Conservation (phyloP, 2,888 invertebrate genomes). For the Acleris laterana region DNA sequence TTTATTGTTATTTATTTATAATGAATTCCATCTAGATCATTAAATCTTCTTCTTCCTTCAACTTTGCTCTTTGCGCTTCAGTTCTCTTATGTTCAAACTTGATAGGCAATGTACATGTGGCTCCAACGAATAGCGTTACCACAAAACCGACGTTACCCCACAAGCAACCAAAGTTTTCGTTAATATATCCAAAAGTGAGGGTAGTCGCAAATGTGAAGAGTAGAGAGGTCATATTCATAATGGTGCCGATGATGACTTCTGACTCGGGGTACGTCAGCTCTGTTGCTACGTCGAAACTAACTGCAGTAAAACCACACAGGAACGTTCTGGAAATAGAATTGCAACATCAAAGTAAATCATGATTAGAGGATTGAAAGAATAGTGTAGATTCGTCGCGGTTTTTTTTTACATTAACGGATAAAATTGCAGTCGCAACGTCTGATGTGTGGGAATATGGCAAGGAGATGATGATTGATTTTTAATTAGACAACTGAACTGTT, state of each 20-base stretch:
- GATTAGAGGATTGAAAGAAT: too few species aligned
- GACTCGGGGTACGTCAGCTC: constrained; percentile 90
- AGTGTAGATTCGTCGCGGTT: too few species aligned
- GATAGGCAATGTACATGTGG: constrained; percentile 40
- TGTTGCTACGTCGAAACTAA: constrained; percentile 90
- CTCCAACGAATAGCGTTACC: constrained; percentile 50
- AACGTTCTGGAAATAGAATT: constrained; percentile 83
- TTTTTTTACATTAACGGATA: too few species aligned
- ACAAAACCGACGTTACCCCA: constrained; percentile 59
- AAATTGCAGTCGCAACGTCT: too few species aligned
- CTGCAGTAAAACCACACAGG: constrained; percentile 89
- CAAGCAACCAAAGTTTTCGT: constrained; percentile 55
- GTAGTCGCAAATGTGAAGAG: constrained; percentile 52
- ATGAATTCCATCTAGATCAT: neutral
- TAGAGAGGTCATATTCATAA: constrained; percentile 66
- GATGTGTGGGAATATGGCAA: too few species aligned
- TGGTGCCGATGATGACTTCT: constrained; percentile 88
- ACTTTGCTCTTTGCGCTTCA: constrained; percentile 35
- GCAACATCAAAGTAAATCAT: neutral
- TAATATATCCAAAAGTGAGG: constrained; percentile 52
- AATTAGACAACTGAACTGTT: too few species aligned
- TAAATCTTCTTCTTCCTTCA: constrained; percentile 16
- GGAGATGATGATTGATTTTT: too few species aligned
- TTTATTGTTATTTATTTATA: too few species aligned
- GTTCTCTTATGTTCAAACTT: constrained; percentile 40